phyloP scores from a whole-genome alignment of 2,888 invertebrate species.

The Willowsia nigromaculata region DNA sequence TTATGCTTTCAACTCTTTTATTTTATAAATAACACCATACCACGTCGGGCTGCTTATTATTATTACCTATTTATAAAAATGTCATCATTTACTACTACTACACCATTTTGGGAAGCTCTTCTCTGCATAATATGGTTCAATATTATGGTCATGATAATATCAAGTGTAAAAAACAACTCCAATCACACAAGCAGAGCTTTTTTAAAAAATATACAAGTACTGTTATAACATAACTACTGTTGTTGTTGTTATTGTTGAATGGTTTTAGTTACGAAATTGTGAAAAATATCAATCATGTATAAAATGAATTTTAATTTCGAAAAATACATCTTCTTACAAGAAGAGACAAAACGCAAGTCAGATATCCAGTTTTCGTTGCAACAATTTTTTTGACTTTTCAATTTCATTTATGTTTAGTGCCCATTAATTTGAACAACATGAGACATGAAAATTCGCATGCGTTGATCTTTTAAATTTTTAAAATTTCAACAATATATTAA shows the following conservation, averaged over 20 bases:
- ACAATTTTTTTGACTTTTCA: conserved; percentile 36
- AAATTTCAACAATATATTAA: background rate
- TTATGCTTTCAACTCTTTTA: conserved; percentile 2
- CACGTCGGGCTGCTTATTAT: conserved; percentile 50
- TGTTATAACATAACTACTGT: conserved; percentile 26
- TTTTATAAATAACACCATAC: conserved; percentile 21
- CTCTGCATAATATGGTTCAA: background rate
- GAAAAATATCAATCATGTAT: conserved; percentile 35
- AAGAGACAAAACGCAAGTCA: conserved; percentile 19
- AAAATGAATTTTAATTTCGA: background rate
- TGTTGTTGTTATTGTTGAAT: conserved; percentile 4
- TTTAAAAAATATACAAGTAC: conserved; percentile 23
- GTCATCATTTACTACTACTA: conserved; percentile 22
- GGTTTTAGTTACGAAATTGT: background rate
- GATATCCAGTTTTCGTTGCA: conserved; percentile 53
- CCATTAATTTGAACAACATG: conserved; percentile 21
- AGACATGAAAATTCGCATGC: background rate
- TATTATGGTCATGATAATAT: background rate
- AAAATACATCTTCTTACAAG: background rate
- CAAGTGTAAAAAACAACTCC: conserved; percentile 6
- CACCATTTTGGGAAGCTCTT: conserved; percentile 51
- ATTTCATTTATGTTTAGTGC: background rate
- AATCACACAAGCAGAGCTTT: conserved; percentile 64
- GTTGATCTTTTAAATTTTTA: background rate
- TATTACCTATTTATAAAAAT: background rate